Evolutionary conservation across 2,113 vertebrate genomes (phyloP).

Genomic region (Bujurquina vittata): DNA sequence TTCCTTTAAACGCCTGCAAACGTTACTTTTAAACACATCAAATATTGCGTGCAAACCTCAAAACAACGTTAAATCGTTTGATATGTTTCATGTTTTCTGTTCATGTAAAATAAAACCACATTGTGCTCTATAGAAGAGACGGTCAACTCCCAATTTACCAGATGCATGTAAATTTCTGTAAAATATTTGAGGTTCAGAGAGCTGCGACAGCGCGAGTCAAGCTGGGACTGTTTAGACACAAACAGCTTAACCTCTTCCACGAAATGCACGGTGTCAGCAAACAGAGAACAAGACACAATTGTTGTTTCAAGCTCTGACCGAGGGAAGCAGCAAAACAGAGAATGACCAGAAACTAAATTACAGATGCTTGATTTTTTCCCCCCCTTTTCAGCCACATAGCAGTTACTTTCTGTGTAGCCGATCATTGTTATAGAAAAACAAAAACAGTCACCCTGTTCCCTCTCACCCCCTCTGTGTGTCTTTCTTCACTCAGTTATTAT

Average conservation of each 20-base stretch:
- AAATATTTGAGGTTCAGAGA: slow-evolving; percentile 11
- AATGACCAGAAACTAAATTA: slow-evolving; percentile 46
- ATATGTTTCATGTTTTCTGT: slow-evolving; percentile 15
- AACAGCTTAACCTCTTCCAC: slow-evolving; percentile 22
- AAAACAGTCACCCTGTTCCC: slow-evolving; percentile 53
- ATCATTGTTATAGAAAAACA: slow-evolving; percentile 67
- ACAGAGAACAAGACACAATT: slow-evolving; percentile 1
- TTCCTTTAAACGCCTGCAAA: neutral
- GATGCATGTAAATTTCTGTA: neutral
- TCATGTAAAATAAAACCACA: slow-evolving; percentile 13
- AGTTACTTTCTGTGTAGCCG: slow-evolving; percentile 48
- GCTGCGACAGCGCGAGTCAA: neutral
- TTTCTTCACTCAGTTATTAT: slow-evolving; percentile 70
- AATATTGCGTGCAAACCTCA: neutral
- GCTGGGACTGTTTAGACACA: slow-evolving; percentile 18
- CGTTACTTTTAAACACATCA: neutral
- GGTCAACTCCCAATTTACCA: neutral
- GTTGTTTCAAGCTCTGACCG: slow-evolving; percentile 33
- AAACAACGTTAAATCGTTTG: neutral
- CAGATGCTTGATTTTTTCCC: slow-evolving; percentile 55
- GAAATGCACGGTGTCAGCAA: slow-evolving; percentile 21
- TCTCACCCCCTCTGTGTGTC: slow-evolving; percentile 41
- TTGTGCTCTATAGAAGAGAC: neutral
- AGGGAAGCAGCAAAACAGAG: slow-evolving; percentile 18
- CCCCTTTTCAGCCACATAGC: slow-evolving; percentile 34